Percentiles rank a stretch among this genome's conserved stretches.
Conservation (phyloP, 1,140 invertebrate genomes). For the Bombus confusus region DNA sequence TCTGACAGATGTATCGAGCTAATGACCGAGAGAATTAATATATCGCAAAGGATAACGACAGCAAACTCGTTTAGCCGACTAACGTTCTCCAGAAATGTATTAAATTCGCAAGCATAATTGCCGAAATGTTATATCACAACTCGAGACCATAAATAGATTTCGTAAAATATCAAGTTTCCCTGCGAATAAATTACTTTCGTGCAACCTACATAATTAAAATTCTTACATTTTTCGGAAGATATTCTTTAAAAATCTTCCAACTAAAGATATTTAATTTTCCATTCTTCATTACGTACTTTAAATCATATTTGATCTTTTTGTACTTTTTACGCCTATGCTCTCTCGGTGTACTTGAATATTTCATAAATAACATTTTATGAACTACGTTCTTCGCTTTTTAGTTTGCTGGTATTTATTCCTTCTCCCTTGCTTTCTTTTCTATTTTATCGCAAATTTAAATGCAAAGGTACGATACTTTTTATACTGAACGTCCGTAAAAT, state of each 20-base stretch:
- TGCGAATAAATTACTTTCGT: not conserved
- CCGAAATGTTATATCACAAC: not conserved
- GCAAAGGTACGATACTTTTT: not conserved
- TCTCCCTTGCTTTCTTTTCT: not conserved
- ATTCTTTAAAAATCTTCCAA: not conserved
- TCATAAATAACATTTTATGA: not conserved
- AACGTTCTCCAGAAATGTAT: conserved; percentile 5
- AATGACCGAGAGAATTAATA: conserved; percentile 15
- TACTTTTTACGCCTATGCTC: not conserved
- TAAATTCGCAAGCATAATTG: not conserved
- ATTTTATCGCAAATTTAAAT: not conserved
- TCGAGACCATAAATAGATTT: not conserved
- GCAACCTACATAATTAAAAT: not conserved
- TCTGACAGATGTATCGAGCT: not conserved
- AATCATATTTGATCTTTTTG: not conserved
- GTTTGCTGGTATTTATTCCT: not conserved
- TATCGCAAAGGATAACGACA: not conserved
- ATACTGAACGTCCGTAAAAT: not conserved
- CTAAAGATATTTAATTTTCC: not conserved
- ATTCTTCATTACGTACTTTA: not conserved
- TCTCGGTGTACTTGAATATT: not conserved
- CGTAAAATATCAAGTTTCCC: not conserved
- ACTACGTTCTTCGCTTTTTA: not conserved
- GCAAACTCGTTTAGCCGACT: not conserved
- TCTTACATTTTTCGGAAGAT: not conserved